Evolutionary conservation across 2,888 invertebrate species (phyloP), one percentile per base, ranked within the genome.

Genomic region (Bombyx huttoni): DNA sequence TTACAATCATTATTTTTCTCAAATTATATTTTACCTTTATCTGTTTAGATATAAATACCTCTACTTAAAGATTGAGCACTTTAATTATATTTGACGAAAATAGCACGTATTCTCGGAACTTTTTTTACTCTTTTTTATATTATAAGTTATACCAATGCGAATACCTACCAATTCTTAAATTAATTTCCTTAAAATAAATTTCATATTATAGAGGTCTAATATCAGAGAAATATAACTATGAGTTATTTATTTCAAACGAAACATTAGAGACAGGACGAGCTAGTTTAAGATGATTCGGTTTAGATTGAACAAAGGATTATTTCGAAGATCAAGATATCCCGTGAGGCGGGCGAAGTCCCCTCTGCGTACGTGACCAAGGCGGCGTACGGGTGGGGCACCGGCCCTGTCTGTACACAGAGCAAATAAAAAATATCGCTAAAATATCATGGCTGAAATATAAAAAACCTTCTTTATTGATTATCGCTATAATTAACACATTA

Each of bases 331-430:
- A 60, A 58, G 54, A 58, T 53, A 56, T 58, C 52, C 56, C 49
- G 47, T 54, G 58, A 67, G 68, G 65, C 67, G 67, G 67, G 67
- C 61, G 65, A 61, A 58, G 57, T 52, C 54, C 55, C 56, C 58
- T 57, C 50, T 64, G 82, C 76, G 68, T 82, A 83, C 84, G 83
- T 83, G 84, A 82, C 79, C 58, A 54, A 48, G 54, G 61, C 56
- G 53, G 70, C 76, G 79, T 75, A 64, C 61, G 56, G 54, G 55
- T 56, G 54, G 51, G 54, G 45, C 54, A 55, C 57, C 49, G 56
- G 51, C 24, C 52, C 59, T 54, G 51, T 55, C 46, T 54, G 73
- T 58, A 70, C 73, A 58, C 65, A 70, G 76, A 70, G 75, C 72
- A 74, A 8, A 40, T 12, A 40, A 8, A 40, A 10, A 8, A 67